These are phyloP conservation scores for Callosobruchus maculatus DNA, from an alignment of 2,888 invertebrate species.

Conservation along the genomic window DNA sequence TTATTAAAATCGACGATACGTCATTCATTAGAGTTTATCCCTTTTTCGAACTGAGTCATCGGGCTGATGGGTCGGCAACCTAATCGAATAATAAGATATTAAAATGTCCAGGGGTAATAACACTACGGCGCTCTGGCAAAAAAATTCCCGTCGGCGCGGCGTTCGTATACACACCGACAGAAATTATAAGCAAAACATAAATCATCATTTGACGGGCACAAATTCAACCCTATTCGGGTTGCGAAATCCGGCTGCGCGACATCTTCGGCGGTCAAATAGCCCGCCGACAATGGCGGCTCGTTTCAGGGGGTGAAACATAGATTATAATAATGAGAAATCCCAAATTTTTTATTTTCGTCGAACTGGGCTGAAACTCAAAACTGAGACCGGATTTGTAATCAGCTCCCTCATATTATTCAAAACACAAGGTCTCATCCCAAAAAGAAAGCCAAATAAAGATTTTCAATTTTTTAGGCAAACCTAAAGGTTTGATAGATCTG, in stretches of 20 bases:
- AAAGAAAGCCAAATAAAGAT: too few relatives aligned
- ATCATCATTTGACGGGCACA: conserved; percentile 44
- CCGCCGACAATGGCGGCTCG: conserved; percentile 7
- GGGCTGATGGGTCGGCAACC: conserved; percentile 8
- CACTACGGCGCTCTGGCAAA: conserved; percentile 15
- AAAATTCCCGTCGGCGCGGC: conserved; percentile 12
- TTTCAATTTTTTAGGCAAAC: too few relatives aligned
- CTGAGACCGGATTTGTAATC: too few relatives aligned
- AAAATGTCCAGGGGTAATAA: conserved; percentile 15
- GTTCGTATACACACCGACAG: conserved; percentile 14
- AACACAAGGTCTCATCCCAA: too few relatives aligned
- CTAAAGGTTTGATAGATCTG: too few relatives aligned
- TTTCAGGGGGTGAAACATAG: background rate
- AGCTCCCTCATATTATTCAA: too few relatives aligned
- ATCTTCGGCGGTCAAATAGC: conserved; percentile 25
- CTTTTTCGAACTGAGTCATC: background rate
- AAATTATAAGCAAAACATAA: conserved; percentile 43
- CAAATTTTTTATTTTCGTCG: too few relatives aligned
- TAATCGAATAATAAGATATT: conserved; percentile 39
- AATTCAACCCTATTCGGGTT: conserved; percentile 35
- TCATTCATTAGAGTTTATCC: background rate
- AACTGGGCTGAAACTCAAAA: too few relatives aligned
- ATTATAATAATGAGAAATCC: too few relatives aligned
- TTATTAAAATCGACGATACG: background rate
- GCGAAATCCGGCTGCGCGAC: conserved; percentile 5